These are phyloP conservation scores for Montipora capricornis DNA, from an alignment of 64 coral and sea anemone genomes.

Conservation along the genomic window DNA sequence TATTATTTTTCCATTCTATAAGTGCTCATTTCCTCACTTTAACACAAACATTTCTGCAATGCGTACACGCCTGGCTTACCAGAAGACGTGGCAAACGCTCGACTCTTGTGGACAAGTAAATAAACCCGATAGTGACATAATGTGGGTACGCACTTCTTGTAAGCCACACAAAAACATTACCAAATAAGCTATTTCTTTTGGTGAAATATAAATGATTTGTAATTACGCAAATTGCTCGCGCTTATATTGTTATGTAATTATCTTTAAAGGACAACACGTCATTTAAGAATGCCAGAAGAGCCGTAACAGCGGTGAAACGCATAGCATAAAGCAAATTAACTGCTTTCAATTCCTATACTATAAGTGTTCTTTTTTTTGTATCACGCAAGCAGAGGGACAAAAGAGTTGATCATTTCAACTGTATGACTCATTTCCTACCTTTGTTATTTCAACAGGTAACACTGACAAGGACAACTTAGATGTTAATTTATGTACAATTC, in stretches of 20 bases:
- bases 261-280: background rate
- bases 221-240: background rate
- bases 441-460: slow-evolving; percentile 15
- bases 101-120: too few relatives aligned
- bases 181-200: too few relatives aligned
- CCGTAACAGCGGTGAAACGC: slow-evolving; percentile 13
- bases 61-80: too few relatives aligned
- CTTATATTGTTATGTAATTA: too few relatives aligned
- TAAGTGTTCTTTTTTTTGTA: background rate
- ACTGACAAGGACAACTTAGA: background rate
- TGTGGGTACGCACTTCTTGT: too few relatives aligned
- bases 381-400: background rate
- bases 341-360: slow-evolving; percentile 6
- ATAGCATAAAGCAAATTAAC: background rate
- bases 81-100: too few relatives aligned
- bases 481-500: background rate
- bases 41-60: too few relatives aligned
- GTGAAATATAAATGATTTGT: background rate
- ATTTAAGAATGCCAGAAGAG: background rate
- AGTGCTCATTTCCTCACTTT: too few relatives aligned
- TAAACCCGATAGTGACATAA: too few relatives aligned
- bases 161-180: too few relatives aligned
- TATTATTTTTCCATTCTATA: slow-evolving; percentile 19
- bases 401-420: background rate
- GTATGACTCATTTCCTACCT: background rate